These are phyloP conservation scores for Cavia aperea DNA, from an alignment of 2,113 vertebrate species.

Conservation along the genomic window DNA sequence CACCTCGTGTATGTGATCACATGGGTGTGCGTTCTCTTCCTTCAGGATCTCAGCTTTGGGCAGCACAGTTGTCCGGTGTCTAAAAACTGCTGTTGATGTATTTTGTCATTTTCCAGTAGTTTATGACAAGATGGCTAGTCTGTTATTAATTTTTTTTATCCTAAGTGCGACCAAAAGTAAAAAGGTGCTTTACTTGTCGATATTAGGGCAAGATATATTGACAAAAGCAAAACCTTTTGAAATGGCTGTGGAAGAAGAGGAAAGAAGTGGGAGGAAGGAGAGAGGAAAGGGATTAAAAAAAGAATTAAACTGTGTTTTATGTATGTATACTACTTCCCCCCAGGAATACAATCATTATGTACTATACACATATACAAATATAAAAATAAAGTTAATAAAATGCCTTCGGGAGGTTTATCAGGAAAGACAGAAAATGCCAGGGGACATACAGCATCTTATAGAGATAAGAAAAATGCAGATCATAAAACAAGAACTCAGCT, in stretches of 20 bases:
- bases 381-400: background rate
- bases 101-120: background rate
- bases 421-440: background rate
- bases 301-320: background rate
- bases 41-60: background rate
- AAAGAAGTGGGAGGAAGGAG: background rate
- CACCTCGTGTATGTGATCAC: background rate
- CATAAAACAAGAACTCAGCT: background rate
- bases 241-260: background rate
- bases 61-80: background rate
- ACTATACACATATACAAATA: background rate
- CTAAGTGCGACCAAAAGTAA: background rate
- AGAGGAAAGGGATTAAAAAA: background rate
- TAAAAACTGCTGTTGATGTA: background rate
- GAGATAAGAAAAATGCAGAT: background rate
- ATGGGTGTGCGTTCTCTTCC: background rate
- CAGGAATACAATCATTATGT: background rate
- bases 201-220: background rate
- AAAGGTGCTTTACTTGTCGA: background rate
- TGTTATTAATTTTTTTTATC: slow-evolving; percentile 1
- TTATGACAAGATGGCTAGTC: background rate
- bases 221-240: background rate
- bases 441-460: background rate
- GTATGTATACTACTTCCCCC: background rate
- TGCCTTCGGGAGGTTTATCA: background rate